phyloP scores from a whole-genome alignment of 2,113 vertebrate genomes.

The Lagopus leucura region DNA sequence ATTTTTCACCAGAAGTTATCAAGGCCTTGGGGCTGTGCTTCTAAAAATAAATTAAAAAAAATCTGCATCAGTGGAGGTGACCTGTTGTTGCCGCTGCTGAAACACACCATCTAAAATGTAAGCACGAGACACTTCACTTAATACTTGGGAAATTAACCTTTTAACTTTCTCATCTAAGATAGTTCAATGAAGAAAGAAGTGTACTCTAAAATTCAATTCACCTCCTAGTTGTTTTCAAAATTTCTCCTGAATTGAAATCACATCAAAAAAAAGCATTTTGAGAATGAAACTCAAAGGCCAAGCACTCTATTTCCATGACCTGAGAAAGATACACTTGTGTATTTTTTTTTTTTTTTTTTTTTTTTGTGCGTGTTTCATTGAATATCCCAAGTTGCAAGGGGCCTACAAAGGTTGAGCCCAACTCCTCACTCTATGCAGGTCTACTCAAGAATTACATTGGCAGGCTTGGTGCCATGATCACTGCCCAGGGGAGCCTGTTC shows the following conservation, averaged over 20 bases:
- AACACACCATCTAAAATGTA: background rate
- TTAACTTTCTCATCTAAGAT: background rate
- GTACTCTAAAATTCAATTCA: background rate
- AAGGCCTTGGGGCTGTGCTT: too few relatives aligned
- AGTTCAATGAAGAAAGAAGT: background rate
- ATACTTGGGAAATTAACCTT: too few relatives aligned
- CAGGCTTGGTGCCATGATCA: too few relatives aligned
- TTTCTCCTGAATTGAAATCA: background rate
- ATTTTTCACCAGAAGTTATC: too few relatives aligned
- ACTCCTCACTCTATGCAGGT: background rate
- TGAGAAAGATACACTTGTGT: background rate
- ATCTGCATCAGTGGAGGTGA: too few relatives aligned
- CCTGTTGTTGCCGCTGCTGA: too few relatives aligned
- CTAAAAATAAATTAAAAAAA: too few relatives aligned
- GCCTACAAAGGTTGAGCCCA: background rate
- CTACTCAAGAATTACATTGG: background rate
- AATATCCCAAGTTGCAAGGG: background rate
- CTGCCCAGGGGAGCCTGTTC: too few relatives aligned
- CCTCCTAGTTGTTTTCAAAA: background rate
- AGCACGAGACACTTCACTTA: background rate
- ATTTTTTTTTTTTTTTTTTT: background rate
- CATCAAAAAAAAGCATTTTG: background rate
- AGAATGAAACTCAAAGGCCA: background rate
- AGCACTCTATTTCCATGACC: fast-evolving
- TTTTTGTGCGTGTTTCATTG: background rate